phyloP scores from a whole-genome alignment of 2,797 vertebrate genomes.

The Hybognathus amarus region DNA sequence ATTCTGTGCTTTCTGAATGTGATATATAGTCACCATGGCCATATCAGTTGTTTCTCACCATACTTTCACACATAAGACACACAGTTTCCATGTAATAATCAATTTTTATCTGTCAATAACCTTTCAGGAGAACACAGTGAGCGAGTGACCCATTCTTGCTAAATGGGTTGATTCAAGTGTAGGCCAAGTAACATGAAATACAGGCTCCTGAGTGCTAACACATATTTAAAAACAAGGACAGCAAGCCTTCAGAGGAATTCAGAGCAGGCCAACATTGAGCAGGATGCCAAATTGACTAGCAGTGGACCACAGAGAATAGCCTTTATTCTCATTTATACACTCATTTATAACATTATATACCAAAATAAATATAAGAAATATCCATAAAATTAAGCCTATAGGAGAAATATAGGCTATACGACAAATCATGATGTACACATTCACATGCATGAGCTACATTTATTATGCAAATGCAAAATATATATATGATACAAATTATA shows the following conservation, averaged over 20 bases:
- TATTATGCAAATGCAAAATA: background rate
- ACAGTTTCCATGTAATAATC: background rate
- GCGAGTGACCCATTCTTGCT: background rate
- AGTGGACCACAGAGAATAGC: background rate
- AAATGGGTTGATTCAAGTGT: background rate
- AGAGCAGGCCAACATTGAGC: background rate
- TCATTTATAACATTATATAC: too few species aligned
- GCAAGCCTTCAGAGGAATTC: background rate
- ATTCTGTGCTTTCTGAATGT: background rate
- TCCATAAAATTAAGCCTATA: background rate
- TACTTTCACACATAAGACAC: background rate
- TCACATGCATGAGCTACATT: background rate
- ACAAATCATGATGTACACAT: background rate
- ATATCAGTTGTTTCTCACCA: slow-evolving; percentile 24
- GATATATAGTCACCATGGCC: background rate
- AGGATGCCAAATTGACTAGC: background rate
- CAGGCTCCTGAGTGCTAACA: background rate
- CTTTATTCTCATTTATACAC: background rate
- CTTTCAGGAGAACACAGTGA: background rate
- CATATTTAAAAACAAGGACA: slow-evolving; percentile 24
- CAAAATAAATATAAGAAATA: background rate
- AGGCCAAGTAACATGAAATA: slow-evolving; percentile 5
- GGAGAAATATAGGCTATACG: too few species aligned
- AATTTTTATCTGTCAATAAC: background rate
- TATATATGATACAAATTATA: background rate